Percentiles rank a stretch among this genome's conserved stretches.
phyloP scores from a whole-genome alignment of 2,113 vertebrate genomes.

The Pteropus alecto region DNA sequence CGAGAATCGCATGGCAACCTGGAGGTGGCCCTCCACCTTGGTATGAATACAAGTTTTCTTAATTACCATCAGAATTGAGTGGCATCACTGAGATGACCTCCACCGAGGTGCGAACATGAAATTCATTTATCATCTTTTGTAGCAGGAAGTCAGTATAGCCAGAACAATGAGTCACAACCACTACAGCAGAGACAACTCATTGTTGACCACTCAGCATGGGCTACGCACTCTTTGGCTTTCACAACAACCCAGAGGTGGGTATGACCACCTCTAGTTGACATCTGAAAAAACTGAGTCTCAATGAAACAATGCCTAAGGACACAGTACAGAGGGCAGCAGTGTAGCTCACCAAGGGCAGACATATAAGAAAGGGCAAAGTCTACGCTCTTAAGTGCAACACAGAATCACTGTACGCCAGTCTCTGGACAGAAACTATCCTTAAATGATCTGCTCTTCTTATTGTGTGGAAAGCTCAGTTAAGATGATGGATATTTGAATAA shows the following conservation, averaged over 20 bases:
- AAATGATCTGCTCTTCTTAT: background rate
- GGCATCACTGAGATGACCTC: background rate
- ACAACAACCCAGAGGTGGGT: background rate
- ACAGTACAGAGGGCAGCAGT: rapidly evolving
- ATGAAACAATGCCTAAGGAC: background rate
- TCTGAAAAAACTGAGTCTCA: background rate
- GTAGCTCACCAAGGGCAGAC: background rate
- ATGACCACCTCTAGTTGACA: background rate
- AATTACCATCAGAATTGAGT: background rate
- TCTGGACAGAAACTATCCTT: background rate
- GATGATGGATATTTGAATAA: background rate
- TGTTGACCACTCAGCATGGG: rapidly evolving
- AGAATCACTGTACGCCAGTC: background rate
- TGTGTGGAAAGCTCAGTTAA: background rate
- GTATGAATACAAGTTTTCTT: background rate
- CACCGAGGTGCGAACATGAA: background rate
- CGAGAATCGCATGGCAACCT: background rate
- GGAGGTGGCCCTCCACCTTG: background rate
- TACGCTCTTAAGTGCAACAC: background rate
- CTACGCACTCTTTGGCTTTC: background rate
- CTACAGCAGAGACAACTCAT: too few species aligned
- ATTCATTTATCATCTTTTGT: background rate
- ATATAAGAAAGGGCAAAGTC: background rate
- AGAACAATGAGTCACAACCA: background rate
- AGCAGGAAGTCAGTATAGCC: background rate